Evolutionary conservation across 2,888 invertebrate genomes (phyloP).

Genomic region (Dicycla oo): DNA sequence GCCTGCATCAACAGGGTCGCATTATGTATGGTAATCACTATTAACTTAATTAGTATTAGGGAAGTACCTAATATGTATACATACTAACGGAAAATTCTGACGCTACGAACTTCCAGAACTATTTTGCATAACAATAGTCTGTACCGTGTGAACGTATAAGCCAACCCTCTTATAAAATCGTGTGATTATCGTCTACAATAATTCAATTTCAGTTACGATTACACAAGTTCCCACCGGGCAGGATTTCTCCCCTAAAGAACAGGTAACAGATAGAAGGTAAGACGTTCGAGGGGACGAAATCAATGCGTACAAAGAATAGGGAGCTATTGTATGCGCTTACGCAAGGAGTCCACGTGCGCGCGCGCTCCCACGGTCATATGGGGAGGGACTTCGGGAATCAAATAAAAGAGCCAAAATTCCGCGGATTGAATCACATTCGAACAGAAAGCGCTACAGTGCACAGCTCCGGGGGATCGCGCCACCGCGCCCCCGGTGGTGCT

Average conservation of each 20-base stretch:
- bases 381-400: constrained; percentile 79
- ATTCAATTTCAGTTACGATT: constrained; percentile 86
- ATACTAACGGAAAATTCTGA: constrained; percentile 66
- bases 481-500: constrained; percentile 77
- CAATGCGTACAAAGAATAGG: constrained; percentile 85
- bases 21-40: constrained; percentile 59
- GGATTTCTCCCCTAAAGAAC: constrained; percentile 86
- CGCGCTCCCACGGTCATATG: constrained; percentile 84
- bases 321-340: constrained; percentile 85
- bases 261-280: constrained; percentile 88
- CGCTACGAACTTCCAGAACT: constrained; percentile 56
- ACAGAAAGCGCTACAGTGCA: constrained; percentile 76
- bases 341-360: constrained; percentile 87
- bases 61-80: constrained; percentile 24
- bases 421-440: constrained; percentile 80
- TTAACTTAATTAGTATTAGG: constrained; percentile 57
- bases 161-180: constrained; percentile 81
- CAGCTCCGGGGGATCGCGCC: constrained; percentile 79
- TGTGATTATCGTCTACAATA: constrained; percentile 81
- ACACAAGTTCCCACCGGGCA: constrained; percentile 85
- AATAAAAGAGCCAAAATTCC: constrained; percentile 78
- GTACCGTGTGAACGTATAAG: constrained; percentile 85
- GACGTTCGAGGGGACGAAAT: constrained; percentile 87
- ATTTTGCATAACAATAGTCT: constrained; percentile 79
- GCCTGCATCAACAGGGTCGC: constrained; percentile 57